Conservation (phyloP, 2,888 invertebrate species). For the Crioceris asparagi region DNA sequence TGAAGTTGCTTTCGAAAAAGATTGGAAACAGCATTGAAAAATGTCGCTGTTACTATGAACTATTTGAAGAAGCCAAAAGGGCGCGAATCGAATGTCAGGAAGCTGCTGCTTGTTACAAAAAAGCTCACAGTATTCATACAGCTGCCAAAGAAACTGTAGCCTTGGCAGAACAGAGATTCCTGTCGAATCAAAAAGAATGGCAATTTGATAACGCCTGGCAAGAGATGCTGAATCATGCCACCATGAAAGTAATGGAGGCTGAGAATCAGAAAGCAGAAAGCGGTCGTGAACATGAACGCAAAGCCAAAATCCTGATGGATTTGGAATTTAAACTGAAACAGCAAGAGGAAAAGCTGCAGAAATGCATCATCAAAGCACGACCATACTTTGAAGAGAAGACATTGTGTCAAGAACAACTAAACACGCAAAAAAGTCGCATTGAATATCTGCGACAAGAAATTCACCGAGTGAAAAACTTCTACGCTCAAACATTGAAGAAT, state of each 20-base stretch:
- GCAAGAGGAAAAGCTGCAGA: constrained; percentile 70
- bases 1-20: constrained; percentile 71
- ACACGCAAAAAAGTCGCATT: constrained; percentile 75
- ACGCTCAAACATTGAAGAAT: constrained; percentile 70
- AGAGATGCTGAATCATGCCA: constrained; percentile 93
- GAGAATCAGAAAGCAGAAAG: constrained; percentile 83
- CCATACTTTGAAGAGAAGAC: constrained; percentile 87
- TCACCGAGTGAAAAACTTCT: constrained; percentile 65
- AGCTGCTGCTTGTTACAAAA: constrained; percentile 82
- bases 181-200: constrained; percentile 66
- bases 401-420: constrained; percentile 73
- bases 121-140: constrained; percentile 82
- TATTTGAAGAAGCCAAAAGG: constrained; percentile 62
- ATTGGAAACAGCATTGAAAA: constrained; percentile 78
- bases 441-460: constrained; percentile 72
- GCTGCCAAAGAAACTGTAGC: constrained; percentile 92
- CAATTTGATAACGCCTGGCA: constrained; percentile 96
- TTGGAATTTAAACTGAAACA: constrained; percentile 73
- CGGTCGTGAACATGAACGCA: constrained; percentile 76
- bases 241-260: constrained; percentile 88
- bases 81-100: constrained; percentile 79
- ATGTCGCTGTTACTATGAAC: constrained; percentile 84
- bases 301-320: constrained; percentile 67
- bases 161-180: constrained; percentile 74
- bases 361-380: constrained; percentile 75